These are phyloP conservation scores for Martes martes DNA, from an alignment of 2,113 vertebrate species.

Conservation along the genomic window DNA sequence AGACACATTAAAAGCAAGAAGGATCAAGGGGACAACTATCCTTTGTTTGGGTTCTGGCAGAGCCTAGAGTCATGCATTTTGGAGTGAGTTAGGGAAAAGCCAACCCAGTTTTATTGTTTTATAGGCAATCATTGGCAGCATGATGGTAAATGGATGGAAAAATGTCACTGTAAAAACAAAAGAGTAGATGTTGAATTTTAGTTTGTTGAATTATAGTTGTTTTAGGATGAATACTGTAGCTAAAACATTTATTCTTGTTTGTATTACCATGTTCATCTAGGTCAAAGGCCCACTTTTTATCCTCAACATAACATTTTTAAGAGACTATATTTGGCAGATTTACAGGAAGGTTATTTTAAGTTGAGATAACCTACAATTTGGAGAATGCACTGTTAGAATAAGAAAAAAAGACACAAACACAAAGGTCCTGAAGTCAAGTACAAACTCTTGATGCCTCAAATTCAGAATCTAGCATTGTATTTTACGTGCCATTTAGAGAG, in stretches of 20 bases:
- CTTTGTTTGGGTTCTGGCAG: background rate
- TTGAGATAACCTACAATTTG: conserved; percentile 13
- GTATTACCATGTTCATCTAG: background rate
- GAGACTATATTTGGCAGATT: background rate
- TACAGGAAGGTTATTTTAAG: conserved; percentile 39
- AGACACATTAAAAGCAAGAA: conserved; percentile 19
- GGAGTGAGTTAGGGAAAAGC: background rate
- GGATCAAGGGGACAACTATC: background rate
- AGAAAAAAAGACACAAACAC: background rate
- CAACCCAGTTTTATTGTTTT: conserved; percentile 14
- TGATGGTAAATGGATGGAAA: background rate
- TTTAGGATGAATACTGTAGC: background rate
- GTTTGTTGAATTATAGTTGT: background rate
- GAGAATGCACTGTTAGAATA: background rate
- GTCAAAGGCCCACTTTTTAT: background rate
- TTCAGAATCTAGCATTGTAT: background rate
- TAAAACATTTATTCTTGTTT: conserved; percentile 35
- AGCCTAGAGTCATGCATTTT: background rate
- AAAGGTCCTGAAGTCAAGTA: conserved; percentile 19
- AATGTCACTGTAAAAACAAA: background rate
- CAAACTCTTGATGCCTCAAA: background rate
- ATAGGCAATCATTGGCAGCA: background rate
- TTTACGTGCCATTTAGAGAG: background rate
- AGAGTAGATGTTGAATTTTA: background rate
- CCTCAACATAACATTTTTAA: conserved; percentile 14